Conservation (phyloP, 2,888 invertebrate species). For the Seladonia tumulorum region DNA sequence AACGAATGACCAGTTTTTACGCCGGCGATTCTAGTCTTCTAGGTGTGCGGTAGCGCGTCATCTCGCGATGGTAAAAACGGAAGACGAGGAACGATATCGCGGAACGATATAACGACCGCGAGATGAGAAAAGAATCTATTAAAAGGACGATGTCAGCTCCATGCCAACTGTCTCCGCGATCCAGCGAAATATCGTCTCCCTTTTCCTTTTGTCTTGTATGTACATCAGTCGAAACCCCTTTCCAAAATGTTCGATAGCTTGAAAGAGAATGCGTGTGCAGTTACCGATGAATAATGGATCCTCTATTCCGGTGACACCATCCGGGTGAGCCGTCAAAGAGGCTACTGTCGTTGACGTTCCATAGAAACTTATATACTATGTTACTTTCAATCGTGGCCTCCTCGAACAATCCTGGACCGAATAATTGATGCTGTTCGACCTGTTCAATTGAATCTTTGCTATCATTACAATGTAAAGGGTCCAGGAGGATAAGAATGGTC, state of each 20-base stretch:
- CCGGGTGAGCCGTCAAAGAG: constrained; percentile 48
- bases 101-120: constrained; percentile 44
- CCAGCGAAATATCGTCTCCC: constrained; percentile 64
- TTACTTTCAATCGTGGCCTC: constrained; percentile 6
- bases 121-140: constrained; percentile 70
- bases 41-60: constrained; percentile 21
- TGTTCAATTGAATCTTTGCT: neutral
- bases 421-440: neutral
- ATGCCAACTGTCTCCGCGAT: constrained; percentile 45
- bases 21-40: constrained; percentile 27
- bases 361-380: constrained; percentile 35
- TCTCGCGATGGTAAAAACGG: constrained; percentile 25
- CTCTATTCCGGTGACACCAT: constrained; percentile 56
- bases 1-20: constrained; percentile 44
- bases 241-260: constrained; percentile 67
- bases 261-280: constrained; percentile 60
- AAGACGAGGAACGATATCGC: constrained; percentile 21
- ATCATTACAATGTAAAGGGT: neutral
- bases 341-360: constrained; percentile 50
- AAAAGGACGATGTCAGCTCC: constrained; percentile 56
- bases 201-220: constrained; percentile 46
- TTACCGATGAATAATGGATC: constrained; percentile 75
- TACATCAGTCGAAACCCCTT: constrained; percentile 71
- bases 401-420: neutral
- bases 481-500: no score